These are phyloP conservation scores for Petaurus breviceps DNA, from an alignment of 2,113 vertebrate species.

Conservation along the genomic window DNA sequence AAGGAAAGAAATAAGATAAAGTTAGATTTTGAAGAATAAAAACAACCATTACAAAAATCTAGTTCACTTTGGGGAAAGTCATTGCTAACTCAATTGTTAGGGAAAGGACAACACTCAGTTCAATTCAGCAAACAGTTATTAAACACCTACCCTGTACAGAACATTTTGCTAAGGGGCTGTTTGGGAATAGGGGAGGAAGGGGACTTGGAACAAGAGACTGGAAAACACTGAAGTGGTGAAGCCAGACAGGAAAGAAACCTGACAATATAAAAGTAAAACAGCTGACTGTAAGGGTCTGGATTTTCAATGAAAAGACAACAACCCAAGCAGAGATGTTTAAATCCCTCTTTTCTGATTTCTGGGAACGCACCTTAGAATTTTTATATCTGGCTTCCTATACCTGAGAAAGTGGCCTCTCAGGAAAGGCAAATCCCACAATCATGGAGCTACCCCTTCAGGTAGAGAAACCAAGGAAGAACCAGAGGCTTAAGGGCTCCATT, in stretches of 20 bases:
- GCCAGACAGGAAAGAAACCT: constrained; percentile 1
- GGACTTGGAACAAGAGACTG: background rate
- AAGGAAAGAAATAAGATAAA: background rate
- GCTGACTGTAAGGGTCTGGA: constrained; percentile 4
- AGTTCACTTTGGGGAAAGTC: background rate
- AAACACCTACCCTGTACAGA: background rate
- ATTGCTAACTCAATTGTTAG: background rate
- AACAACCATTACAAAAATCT: background rate
- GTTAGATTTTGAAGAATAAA: background rate
- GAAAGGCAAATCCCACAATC: background rate
- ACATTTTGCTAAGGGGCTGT: background rate
- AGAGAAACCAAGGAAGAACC: background rate
- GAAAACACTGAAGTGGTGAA: background rate
- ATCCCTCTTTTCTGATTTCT: background rate
- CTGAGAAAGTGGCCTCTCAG: background rate
- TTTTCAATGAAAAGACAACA: background rate
- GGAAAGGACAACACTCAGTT: background rate
- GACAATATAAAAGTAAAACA: constrained; percentile 3
- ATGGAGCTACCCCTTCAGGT: background rate
- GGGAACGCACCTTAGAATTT: background rate
- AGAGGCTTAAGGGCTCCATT: background rate
- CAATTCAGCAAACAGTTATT: background rate
- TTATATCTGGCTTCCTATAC: background rate
- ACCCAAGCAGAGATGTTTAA: background rate
- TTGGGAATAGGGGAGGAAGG: background rate